Conservation (phyloP, 2,888 invertebrate genomes). For the Cremastinae sp. region DNA sequence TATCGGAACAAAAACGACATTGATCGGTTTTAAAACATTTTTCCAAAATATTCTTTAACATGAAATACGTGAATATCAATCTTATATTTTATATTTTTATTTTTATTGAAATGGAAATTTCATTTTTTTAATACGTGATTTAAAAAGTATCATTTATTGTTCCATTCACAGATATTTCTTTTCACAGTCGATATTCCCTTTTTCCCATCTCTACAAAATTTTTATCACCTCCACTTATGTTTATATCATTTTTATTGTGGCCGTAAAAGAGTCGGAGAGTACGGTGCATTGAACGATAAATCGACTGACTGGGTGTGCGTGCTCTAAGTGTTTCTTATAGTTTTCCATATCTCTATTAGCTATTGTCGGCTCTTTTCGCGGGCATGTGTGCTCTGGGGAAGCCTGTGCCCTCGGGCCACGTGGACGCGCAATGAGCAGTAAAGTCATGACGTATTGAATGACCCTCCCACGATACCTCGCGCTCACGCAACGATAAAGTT, state of each 20-base stretch:
- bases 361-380: neutral
- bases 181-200: too few species aligned
- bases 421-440: conserved; percentile 41
- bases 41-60: too few species aligned
- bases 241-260: conserved; percentile 32
- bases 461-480: conserved; percentile 26
- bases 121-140: too few species aligned
- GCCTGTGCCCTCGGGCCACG: conserved; percentile 49
- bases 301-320: conserved; percentile 34
- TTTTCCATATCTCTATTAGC: conserved; percentile 26
- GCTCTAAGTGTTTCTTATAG: conserved; percentile 38
- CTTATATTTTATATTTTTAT: too few species aligned
- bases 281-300: conserved; percentile 46
- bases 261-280: conserved; percentile 16
- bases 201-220: neutral
- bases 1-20: too few species aligned
- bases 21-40: too few species aligned
- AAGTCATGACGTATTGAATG: conserved; percentile 39
- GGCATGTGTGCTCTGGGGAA: neutral
- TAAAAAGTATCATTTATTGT: too few species aligned
- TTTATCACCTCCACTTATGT: conserved; percentile 25
- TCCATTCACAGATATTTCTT: too few species aligned
- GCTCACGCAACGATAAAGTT: conserved; percentile 50
- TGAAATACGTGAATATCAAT: too few species aligned
- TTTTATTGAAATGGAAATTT: too few species aligned